Evolutionary conservation across 1,140 invertebrate genomes (phyloP), one percentile per base, ranked within the genome.

Genomic region (Drosophila jambulina): DNA sequence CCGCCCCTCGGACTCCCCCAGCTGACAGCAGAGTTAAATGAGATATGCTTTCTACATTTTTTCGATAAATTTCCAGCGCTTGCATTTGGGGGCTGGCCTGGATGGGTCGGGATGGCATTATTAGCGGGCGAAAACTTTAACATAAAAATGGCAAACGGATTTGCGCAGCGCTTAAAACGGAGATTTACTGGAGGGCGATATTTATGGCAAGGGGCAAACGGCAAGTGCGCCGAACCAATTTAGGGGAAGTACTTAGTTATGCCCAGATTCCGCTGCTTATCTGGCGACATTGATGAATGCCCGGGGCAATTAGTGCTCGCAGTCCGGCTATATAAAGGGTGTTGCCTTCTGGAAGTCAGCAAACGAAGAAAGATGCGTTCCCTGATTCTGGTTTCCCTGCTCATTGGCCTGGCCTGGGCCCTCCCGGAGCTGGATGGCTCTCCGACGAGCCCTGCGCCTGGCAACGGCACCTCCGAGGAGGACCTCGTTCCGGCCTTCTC

Each of bases 21-120:
- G 57, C 63, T 85, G 82, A 83, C 84, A 87, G 72, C 68, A 64
- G 53, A 80, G 84, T 84, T 88, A 88, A 88, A 88, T 88, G 84
- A 88, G 84, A 90, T 88, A 88, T 88, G 84, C 85, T 88, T 90
- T 80, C 83, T 78, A 90, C 85, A 90, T 88, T 88, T 88, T 88
- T 90, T 78, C 84, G 84, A 88, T 88, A 88, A 88, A 88, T 90
- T 88, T 75, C 29, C 49, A 56, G 32, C 42, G 62, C 69, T 68
- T 65, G 62, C 63, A 29, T 59, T 21, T 27, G 46, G 46, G 13
- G 29, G n/a, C 45, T 19, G 17, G 3, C 1, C 0, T 8, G 45
- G 13, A 1, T 6, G 13, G 29, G 19, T 5, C 21, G 64, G 62
- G 60, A 88, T 84, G 75, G 83, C 81, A 90, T 90, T 84, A 90